A percentile compares a stretch with the other conserved stretches of the same genome.
Evolutionary conservation across 2,888 invertebrate genomes (phyloP).

Genomic region (Anthrax anthrax): DNA sequence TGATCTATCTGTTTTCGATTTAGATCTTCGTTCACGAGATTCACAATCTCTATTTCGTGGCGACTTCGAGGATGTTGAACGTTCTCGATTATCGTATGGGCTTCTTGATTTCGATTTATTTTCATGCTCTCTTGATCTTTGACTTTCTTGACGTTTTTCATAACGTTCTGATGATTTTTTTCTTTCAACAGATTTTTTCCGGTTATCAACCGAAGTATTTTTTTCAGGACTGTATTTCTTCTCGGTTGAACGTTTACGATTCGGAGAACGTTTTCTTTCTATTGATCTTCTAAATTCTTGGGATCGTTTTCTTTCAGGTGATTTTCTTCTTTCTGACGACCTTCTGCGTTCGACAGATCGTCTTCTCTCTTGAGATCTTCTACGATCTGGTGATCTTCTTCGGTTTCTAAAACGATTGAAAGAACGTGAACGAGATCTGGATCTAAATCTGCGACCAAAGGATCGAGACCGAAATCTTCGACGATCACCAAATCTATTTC

Average conservation of each 20-base stretch:
- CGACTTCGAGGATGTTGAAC: neutral
- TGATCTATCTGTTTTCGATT: slow-evolving; percentile 4
- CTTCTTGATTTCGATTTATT: slow-evolving; percentile 22
- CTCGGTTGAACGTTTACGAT: neutral
- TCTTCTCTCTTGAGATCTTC: slow-evolving; percentile 15
- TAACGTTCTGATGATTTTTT: neutral
- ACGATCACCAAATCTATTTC: slow-evolving; percentile 13
- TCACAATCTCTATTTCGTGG: neutral
- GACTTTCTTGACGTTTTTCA: neutral
- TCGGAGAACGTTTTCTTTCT: slow-evolving; percentile 13
- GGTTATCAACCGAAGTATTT: neutral
- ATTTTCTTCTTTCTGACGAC: slow-evolving; percentile 21
- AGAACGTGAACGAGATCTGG: slow-evolving; percentile 16
- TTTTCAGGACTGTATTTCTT: too few relatives aligned
- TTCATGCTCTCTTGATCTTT: slow-evolving; percentile 7
- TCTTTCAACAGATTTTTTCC: slow-evolving; percentile 10
- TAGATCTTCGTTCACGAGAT: slow-evolving; percentile 14
- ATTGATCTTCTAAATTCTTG: slow-evolving; percentile 16
- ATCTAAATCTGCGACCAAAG: slow-evolving; percentile 16
- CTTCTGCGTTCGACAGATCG: slow-evolving; percentile 19
- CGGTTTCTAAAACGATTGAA: slow-evolving; percentile 26
- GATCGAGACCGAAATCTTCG: slow-evolving; percentile 3
- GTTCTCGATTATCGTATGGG: slow-evolving; percentile 1
- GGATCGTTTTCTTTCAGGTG: neutral
- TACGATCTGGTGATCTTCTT: slow-evolving; percentile 23